Conservation (phyloP, 2,113 vertebrate genomes). For the Phoxinus phoxinus region DNA sequence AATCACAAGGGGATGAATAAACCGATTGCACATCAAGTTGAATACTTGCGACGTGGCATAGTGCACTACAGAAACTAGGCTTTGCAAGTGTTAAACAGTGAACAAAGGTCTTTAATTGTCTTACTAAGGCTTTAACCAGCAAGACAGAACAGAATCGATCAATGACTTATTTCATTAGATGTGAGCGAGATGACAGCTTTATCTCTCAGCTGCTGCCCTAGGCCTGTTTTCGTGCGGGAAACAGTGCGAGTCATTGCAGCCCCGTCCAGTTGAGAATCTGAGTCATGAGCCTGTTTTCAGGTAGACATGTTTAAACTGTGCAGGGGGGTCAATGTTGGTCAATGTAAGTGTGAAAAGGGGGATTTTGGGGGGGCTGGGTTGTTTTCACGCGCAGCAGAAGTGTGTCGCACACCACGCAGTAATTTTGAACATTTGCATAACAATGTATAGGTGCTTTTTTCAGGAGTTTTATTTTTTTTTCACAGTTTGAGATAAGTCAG, state of each 20-base stretch:
- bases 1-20: constrained; percentile 10
- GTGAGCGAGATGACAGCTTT: constrained; percentile 22
- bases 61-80: background rate
- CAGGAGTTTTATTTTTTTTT: background rate
- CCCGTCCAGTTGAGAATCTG: constrained; percentile 52
- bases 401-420: background rate
- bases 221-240: constrained; percentile 20
- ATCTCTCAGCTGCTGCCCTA: constrained; percentile 24
- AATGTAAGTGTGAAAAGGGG: background rate
- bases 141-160: constrained; percentile 2
- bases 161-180: constrained; percentile 31
- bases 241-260: constrained; percentile 63
- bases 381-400: background rate
- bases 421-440: constrained; percentile 8
- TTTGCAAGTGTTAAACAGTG: background rate
- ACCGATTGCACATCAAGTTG: background rate
- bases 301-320: constrained; percentile 34
- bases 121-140: background rate
- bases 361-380: background rate
- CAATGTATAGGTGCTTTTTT: background rate
- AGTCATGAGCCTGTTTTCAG: constrained; percentile 62
- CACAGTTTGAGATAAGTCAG: background rate
- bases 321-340: background rate
- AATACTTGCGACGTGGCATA: background rate
- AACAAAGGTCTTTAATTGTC: constrained; percentile 22